Evolutionary conservation across 2,888 invertebrate genomes (phyloP), one percentile per base, ranked within the genome.

Genomic region (Amphipyra berbera): DNA sequence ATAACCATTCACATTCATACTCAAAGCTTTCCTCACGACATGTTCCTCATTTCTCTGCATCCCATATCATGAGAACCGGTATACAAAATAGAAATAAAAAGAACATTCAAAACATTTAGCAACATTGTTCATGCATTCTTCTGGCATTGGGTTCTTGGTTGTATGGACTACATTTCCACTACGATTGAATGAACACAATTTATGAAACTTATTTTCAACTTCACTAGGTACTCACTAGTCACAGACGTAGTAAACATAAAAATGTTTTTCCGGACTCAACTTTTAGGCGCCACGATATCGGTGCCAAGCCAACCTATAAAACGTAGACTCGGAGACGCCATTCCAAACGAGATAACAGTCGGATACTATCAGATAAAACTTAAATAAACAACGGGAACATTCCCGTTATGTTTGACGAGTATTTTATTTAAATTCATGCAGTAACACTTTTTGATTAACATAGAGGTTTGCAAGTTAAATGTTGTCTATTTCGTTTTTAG

Each of bases 271-370:
- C 62, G 50, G 62, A 47, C 27, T 30, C 40, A 41, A 14, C n/a
- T 41, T 47, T 40, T 44, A 58, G 58, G 45, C 64, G 46, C 57
- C 61, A 55, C 30, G 48, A 37, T 21, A 67, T 67, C 41, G 48
- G 50, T 61, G 62, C 42, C 56, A 71, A 66, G 62, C 42, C 56
- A 71, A 66, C 41, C 37, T 33, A 66, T 66, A 76, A 66, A 73
- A 57, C 33, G 6, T 6, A 76, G 78, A 75, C 76, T 54, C 42
- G 13, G 10, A 54, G 76, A 45, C 76, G 67, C 73, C 73, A 35
- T 21, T 21, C 21, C 21, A 46, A 35, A 57, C 50, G 10, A 62
- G 60, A 71, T 73, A 69, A 69, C 60, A 55, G 6, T 13, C 41
- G 1, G 7, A 7, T 14, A 14, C 33, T 47, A 54, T 61, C 46